A percentile compares a stretch with the other conserved stretches of the same genome.
phyloP scores from a whole-genome alignment of 2,113 vertebrate species.

The Pedionomus torquatus region DNA sequence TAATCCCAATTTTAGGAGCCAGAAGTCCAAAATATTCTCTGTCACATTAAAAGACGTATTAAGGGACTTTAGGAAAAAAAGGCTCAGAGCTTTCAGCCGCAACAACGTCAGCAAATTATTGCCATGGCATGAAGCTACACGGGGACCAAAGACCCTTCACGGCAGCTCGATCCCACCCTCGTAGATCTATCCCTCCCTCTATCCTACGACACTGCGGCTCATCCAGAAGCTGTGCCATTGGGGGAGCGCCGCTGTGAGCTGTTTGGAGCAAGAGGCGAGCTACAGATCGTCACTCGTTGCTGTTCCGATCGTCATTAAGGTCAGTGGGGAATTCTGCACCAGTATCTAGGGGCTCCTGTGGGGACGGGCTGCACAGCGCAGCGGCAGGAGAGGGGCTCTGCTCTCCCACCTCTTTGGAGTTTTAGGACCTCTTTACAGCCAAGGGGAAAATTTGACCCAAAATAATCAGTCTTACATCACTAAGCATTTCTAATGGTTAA shows the following conservation, averaged over 20 bases:
- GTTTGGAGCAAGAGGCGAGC: neutral
- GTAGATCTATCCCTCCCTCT: neutral
- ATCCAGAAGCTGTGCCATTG: neutral
- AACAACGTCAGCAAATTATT: neutral
- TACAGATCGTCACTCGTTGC: neutral
- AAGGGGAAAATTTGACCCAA: conserved; percentile 17
- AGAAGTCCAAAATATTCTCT: neutral
- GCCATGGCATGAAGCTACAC: neutral
- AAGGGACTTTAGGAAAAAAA: neutral
- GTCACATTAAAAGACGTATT: neutral
- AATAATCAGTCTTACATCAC: neutral
- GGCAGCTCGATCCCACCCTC: neutral
- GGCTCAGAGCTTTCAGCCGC: neutral
- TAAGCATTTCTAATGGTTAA: conserved; percentile 18
- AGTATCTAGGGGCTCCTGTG: neutral
- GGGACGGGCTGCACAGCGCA: neutral
- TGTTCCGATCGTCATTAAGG: neutral
- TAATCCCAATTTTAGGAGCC: neutral
- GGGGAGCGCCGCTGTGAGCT: neutral
- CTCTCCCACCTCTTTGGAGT: neutral
- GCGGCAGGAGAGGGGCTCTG: neutral
- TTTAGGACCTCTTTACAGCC: conserved; percentile 5
- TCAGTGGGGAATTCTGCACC: neutral
- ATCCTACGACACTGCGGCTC: neutral
- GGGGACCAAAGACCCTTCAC: neutral